These are phyloP conservation scores for Pseudomyrmex gracilis DNA, from an alignment of 1,140 invertebrate species.

Conservation along the genomic window DNA sequence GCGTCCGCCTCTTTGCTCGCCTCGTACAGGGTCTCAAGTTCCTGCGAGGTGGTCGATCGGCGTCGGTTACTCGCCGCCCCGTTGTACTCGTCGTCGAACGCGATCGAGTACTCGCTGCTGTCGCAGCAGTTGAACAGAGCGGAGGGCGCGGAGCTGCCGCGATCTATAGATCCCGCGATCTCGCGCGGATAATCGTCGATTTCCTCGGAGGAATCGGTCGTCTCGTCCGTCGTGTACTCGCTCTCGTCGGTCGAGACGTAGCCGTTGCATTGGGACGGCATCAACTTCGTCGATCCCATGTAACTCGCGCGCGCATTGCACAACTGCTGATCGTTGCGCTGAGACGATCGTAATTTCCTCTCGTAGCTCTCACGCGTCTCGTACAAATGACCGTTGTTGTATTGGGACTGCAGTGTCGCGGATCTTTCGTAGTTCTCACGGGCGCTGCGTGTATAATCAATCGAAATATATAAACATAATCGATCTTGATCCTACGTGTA, in stretches of 20 bases:
- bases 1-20: constrained; percentile 50
- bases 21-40: constrained; percentile 64
- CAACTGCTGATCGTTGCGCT: constrained; percentile 3
- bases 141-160: constrained; percentile 50
- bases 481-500: too few relatives aligned
- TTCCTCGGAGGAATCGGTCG: constrained; percentile 69
- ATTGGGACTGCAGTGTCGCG: constrained; percentile 16
- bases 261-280: constrained; percentile 42
- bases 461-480: neutral
- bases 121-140: constrained; percentile 64
- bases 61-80: constrained; percentile 36
- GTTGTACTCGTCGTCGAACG: constrained; percentile 37
- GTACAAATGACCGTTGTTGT: constrained; percentile 16
- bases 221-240: constrained; percentile 61
- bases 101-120: constrained; percentile 58
- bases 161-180: constrained; percentile 57
- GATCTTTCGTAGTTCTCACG: constrained; percentile 24
- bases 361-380: constrained; percentile 21
- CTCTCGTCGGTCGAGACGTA: constrained; percentile 70
- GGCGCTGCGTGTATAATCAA: constrained; percentile 22
- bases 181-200: constrained; percentile 78
- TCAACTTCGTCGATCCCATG: constrained; percentile 30
- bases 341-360: constrained; percentile 11
- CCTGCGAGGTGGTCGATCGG: constrained; percentile 64
- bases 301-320: constrained; percentile 29